Base-by-base conservation (phyloP, 1,140 invertebrate species). In the Trichonephila clavipes region DNA sequence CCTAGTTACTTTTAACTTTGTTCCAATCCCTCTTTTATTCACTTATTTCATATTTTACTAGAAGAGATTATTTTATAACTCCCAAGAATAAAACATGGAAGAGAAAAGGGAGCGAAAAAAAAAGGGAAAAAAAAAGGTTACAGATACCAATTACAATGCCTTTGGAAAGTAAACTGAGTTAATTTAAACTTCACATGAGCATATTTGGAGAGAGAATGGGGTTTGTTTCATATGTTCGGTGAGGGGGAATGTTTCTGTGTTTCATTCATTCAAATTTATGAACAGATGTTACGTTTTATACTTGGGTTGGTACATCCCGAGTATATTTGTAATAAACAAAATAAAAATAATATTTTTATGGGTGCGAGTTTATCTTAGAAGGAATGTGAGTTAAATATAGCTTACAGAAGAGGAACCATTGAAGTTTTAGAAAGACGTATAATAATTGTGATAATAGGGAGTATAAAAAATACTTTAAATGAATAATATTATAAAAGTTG, bases 1-100 rank as follows among this genome's bases (percentile, higher is more conserved):
- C 24, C 7, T 72, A 72, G 64, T 72, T 58, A 51, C 40, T 19
- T 34, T 89, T 89, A 69, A 72, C 62, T 69, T 69, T 72, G 87
- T 89, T 88, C 58, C 62, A 72, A 83, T 10, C 64, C 61, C 34
- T 28, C 64, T 72, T 58, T 58, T 58, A 28, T 89, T 89, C 16
- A 62, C 59, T 89, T 51, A 72, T 51, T 72, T 72, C 87, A 64
- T 89, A 62, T 89, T 66, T 77, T 77, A 72, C 28, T 72, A 1
- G 82, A 12, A 51, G 87, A 34, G 61, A 62, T 89, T 72, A 89
- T 89, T 89, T 89, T 44, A 83, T 83, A 59, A 44, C 51, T 83
- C 28, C 16, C 34, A n/a, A 28, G 44, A 83, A 83, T 59, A 51
- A 59, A 77, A 18, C 2, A 77, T 14, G 14, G 16, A 77, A 72